Evolutionary conservation across 2,797 vertebrate genomes (phyloP).

Genomic region (Pipistrellus nathusii): DNA sequence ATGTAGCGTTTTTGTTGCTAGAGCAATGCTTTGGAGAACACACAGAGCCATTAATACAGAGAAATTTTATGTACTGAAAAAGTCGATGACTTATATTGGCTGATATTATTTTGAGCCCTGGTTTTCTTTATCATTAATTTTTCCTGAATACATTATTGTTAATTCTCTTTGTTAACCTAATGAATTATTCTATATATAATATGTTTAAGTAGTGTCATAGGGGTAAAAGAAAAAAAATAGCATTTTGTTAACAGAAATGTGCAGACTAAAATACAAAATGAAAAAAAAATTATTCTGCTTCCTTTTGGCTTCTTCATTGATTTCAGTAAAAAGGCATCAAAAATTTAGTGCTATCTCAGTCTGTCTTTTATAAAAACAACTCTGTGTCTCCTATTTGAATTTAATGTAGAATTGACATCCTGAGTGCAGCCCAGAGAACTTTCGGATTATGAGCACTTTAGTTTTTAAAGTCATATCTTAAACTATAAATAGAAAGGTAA

Average conservation of each 20-base stretch:
- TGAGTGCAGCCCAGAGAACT: not conserved
- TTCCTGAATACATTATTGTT: slow-evolving; percentile 24
- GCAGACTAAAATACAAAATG: slow-evolving; percentile 9
- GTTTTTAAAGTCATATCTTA: slow-evolving; percentile 49
- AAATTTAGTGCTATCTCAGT: slow-evolving; percentile 5
- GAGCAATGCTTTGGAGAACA: not conserved
- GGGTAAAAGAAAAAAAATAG: not conserved
- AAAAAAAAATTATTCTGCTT: slow-evolving; percentile 59
- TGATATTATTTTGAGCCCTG: slow-evolving; percentile 32
- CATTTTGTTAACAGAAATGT: not conserved
- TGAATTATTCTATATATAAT: slow-evolving; percentile 61
- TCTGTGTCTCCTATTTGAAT: slow-evolving; percentile 23
- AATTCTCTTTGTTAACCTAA: slow-evolving; percentile 50
- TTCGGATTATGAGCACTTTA: not conserved
- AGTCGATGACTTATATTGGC: not conserved
- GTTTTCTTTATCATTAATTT: slow-evolving; percentile 49
- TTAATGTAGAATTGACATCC: slow-evolving; percentile 33
- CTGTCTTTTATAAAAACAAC: slow-evolving; percentile 16
- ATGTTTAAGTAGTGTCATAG: slow-evolving; percentile 21
- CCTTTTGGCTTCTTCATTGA: slow-evolving; percentile 40
- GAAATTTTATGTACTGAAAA: slow-evolving; percentile 52
- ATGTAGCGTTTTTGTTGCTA: not conserved
- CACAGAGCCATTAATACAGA: not conserved
- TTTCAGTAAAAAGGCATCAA: slow-evolving; percentile 50
- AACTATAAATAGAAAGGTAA: not conserved